Conservation (phyloP, 2,888 invertebrate species). For the Tenthredo notha region DNA sequence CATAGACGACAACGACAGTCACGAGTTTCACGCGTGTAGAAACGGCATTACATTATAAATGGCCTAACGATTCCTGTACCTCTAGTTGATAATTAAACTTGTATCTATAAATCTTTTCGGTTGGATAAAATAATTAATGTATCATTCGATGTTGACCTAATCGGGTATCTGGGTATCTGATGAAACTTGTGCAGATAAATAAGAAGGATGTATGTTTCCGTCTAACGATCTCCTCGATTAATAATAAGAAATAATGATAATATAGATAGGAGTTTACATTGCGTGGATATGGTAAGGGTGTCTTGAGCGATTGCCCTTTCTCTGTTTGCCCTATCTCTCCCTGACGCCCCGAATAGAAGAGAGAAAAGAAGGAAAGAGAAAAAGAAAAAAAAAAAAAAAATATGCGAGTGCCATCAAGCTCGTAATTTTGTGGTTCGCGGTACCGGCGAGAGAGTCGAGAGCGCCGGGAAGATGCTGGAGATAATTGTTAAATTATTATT, state of each 20-base stretch:
- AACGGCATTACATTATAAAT: background rate
- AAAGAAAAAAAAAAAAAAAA: too few species aligned
- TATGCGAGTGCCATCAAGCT: slow-evolving; percentile 50
- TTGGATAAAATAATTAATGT: background rate
- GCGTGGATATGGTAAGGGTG: slow-evolving; percentile 19
- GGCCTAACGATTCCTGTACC: background rate
- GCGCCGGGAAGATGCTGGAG: slow-evolving; percentile 61
- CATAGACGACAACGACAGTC: background rate
- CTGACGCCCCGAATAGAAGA: background rate
- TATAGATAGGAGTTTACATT: background rate
- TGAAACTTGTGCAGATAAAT: background rate
- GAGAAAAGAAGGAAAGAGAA: too few species aligned
- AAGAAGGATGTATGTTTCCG: background rate
- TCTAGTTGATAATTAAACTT: background rate
- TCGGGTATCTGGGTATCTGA: background rate
- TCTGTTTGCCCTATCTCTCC: slow-evolving; percentile 4
- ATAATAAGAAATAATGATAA: slow-evolving; percentile 28
- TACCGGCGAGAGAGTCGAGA: slow-evolving; percentile 56
- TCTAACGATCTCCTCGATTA: slow-evolving; percentile 49
- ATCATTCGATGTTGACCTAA: background rate
- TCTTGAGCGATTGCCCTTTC: slow-evolving; percentile 44
- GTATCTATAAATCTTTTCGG: background rate
- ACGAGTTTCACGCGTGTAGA: slow-evolving; percentile 18
- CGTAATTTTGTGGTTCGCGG: slow-evolving; percentile 53
- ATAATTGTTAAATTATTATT: slow-evolving; percentile 74